These are phyloP conservation scores for Benthosema pterotum DNA, from an alignment of 2,797 vertebrate genomes.

Conservation along the genomic window DNA sequence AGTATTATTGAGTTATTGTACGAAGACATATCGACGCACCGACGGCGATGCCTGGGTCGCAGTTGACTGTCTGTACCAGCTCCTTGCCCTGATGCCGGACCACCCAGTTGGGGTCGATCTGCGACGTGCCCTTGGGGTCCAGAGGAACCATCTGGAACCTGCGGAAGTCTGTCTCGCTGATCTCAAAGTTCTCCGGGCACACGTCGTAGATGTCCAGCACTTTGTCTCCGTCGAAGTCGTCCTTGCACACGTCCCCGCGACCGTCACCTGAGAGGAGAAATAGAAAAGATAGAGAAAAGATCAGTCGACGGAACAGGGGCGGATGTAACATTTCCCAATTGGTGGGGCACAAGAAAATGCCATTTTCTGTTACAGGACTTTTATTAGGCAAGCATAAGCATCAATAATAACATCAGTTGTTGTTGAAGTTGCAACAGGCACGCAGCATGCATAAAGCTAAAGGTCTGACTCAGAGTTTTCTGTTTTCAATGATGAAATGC, in stretches of 20 bases:
- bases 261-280: conserved; percentile 89
- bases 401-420: no score
- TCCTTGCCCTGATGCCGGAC: conserved; percentile 99
- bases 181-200: conserved; percentile 96
- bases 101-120: conserved; percentile 99
- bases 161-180: conserved; percentile 97
- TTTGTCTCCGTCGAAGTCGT: conserved; percentile 95
- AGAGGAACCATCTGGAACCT: conserved; percentile 99
- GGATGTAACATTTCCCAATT: no score
- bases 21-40: conserved; percentile 77
- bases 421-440: no score
- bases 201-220: conserved; percentile 93
- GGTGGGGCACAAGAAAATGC: no score
- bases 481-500: no score
- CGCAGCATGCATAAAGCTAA: no score
- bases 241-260: conserved; percentile 94
- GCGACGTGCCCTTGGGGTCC: conserved; percentile 96
- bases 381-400: no score
- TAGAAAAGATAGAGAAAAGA: no score
- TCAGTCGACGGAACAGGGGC: neutral
- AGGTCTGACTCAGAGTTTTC: no score
- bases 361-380: no score
- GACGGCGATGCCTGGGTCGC: conserved; percentile 97
- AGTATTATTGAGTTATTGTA: neutral
- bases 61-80: conserved; percentile 98